Percentiles rank a stretch among this genome's conserved stretches.
These are phyloP conservation scores for Cerceris ruficornis DNA, from an alignment of 2,888 invertebrate genomes.

Conservation along the genomic window DNA sequence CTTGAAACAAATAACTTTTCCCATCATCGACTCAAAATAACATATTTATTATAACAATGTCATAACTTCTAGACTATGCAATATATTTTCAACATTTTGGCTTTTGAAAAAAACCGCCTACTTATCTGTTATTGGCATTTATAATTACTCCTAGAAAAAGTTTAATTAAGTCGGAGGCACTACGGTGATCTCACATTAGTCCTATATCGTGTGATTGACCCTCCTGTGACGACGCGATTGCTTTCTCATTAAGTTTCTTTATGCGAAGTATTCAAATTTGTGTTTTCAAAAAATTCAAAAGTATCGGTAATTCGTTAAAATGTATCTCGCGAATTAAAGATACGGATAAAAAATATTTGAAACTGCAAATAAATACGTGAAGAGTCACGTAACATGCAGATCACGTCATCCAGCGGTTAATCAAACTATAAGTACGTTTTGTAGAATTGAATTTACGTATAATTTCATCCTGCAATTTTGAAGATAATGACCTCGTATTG, in stretches of 20 bases:
- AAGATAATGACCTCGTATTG: slow-evolving; percentile 10
- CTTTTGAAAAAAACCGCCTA: slow-evolving; percentile 32
- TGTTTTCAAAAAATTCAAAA: no score
- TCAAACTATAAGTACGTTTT: slow-evolving; percentile 21
- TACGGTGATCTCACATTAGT: slow-evolving; percentile 57
- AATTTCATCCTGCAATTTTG: background rate
- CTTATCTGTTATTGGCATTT: slow-evolving; percentile 34
- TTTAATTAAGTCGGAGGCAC: slow-evolving; percentile 54
- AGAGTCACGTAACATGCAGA: background rate
- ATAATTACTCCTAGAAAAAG: slow-evolving; percentile 42
- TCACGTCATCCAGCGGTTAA: background rate
- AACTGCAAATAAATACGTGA: no score
- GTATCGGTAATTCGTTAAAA: no score
- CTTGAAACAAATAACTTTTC: slow-evolving; percentile 21
- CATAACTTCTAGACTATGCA: slow-evolving; percentile 34
- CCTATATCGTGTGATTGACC: slow-evolving; percentile 23
- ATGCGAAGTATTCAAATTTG: no score
- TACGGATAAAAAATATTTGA: no score
- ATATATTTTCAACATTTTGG: slow-evolving; percentile 26
- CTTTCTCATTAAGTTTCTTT: background rate
- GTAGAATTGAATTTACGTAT: background rate
- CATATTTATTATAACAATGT: slow-evolving; percentile 48
- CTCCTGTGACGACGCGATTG: slow-evolving; percentile 1
- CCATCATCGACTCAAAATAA: slow-evolving; percentile 25
- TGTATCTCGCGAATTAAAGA: no score